phyloP scores from a whole-genome alignment of 1,140 invertebrate species.

The Ceratina calcarata region DNA sequence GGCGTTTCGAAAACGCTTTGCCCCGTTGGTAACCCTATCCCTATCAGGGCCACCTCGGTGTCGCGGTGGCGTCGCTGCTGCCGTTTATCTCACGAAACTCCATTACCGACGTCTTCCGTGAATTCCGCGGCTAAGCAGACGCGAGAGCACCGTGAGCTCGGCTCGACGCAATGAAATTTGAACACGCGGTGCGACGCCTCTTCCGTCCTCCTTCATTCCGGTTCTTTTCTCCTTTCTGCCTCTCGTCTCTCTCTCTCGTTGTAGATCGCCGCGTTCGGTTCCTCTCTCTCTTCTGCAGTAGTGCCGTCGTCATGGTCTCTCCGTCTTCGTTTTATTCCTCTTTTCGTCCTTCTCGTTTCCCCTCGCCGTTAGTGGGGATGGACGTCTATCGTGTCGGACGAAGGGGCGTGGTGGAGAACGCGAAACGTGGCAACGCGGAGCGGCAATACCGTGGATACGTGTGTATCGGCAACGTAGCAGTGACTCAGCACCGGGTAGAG shows the following conservation, averaged over 20 bases:
- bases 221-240: background rate
- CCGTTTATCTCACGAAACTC: constrained; percentile 72
- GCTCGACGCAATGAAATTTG: constrained; percentile 75
- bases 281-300: constrained; percentile 1
- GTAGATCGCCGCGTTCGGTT: background rate
- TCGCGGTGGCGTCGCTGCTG: constrained; percentile 47
- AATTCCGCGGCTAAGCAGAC: constrained; percentile 68
- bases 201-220: background rate
- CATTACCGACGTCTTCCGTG: constrained; percentile 75
- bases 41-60: constrained; percentile 6
- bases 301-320: constrained; percentile 17
- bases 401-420: constrained; percentile 41
- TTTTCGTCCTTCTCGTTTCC: constrained; percentile 15
- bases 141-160: constrained; percentile 62
- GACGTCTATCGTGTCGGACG: constrained; percentile 53
- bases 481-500: constrained; percentile 71
- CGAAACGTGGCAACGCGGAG: constrained; percentile 65
- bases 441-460: constrained; percentile 22
- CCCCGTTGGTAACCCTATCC: constrained; percentile 66
- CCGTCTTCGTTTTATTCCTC: constrained; percentile 3
- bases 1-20: constrained; percentile 8
- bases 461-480: constrained; percentile 70
- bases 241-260: constrained; percentile 8
- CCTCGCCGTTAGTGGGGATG: constrained; percentile 43
- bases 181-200: constrained; percentile 67